Evolutionary conservation across 2,113 vertebrate species (phyloP), one percentile per base, ranked within the genome.

Genomic region (Mirza zaza): DNA sequence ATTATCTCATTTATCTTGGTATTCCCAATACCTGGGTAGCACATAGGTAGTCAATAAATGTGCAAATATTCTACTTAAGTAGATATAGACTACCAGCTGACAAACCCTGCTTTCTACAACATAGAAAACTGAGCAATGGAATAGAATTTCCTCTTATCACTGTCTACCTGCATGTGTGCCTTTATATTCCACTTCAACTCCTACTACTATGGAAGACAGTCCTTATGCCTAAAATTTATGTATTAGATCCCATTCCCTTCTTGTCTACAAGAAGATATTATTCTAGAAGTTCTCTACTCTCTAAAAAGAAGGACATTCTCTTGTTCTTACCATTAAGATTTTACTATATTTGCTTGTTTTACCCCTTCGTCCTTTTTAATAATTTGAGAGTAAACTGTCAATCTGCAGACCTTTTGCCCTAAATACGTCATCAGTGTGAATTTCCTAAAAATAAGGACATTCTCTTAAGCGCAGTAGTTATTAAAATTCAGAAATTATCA

Each of bases 1-100:
- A 65, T 34, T 77, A 81, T 77, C 14, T 91, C 48, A 79, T 63
- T 91, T 91, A 86, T 42, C 48, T 85, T 94, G 65, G 45, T 85
- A 27, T 81, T 94, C 65, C 34, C 45, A 45, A 23, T 34, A 39
- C 23, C 39, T 65, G 84, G 25, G 6, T 50, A 21, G 23, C 21
- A 90, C 12, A 77, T 0, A 89, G 8, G 5, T 80, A 27, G 59
- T 93, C 63, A 85, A 79, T 50, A 84, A 57, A 95, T 39, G 79
- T 61, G n/a, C 81, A 85, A 90, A 65, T 67, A 27, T 84, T 86
- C 48, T 75, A 59, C 71, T 57, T 84, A 92, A 88, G 50, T 42
- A 59, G 3, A 25, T 87, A 61, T 71, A 55, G 94, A 77, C 17
- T 34, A 84, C 55, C 55, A 67, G 45, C 27, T 84, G 34, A 89